Evolutionary conservation across 2,888 invertebrate species (phyloP).

Genomic region (Morpho achilles): DNA sequence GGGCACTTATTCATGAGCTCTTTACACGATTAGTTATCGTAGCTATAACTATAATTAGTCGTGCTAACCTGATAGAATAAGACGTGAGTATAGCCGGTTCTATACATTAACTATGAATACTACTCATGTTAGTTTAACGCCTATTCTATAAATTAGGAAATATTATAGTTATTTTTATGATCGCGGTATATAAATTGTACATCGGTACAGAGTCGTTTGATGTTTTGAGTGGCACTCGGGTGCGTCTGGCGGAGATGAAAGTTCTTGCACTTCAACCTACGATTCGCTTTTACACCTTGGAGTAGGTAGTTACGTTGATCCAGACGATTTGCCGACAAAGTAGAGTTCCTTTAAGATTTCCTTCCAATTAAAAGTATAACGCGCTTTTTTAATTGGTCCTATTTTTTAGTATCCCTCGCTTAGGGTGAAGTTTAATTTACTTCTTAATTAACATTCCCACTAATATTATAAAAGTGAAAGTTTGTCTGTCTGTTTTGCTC

Average conservation of each 20-base stretch:
- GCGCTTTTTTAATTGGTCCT: slow-evolving; percentile 25
- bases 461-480: no score
- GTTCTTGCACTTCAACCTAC: slow-evolving; percentile 59
- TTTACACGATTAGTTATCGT: no score
- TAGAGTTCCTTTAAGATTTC: slow-evolving; percentile 26
- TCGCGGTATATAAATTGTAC: neutral
- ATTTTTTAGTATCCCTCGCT: slow-evolving; percentile 11
- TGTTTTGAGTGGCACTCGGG: slow-evolving; percentile 61
- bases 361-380: slow-evolving; percentile 32
- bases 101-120: no score
- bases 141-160: no score
- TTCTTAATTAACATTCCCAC: no score
- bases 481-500: no score
- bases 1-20: no score
- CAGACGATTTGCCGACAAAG: slow-evolving; percentile 31
- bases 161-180: no score
- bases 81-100: no score
- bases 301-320: slow-evolving; percentile 40
- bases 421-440: neutral
- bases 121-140: no score
- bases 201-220: slow-evolving; percentile 45
- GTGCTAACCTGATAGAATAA: no score
- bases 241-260: slow-evolving; percentile 55
- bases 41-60: no score
- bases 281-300: slow-evolving; percentile 69